Base-by-base conservation (phyloP, 2,888 invertebrate species). In the Stenolophus ochropezus region DNA sequence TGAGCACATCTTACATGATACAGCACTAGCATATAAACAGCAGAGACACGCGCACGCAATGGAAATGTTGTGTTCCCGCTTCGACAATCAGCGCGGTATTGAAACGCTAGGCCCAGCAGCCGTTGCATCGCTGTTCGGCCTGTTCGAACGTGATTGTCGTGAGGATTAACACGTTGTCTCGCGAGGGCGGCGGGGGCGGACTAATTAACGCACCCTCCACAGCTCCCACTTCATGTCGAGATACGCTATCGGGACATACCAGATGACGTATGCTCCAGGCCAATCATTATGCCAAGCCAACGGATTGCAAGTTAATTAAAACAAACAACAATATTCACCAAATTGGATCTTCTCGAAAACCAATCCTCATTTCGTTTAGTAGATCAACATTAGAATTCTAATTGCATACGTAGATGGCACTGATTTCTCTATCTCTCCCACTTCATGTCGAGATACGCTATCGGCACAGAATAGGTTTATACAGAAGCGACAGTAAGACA, bases 1-100 rank as follows among this genome's bases (percentile, higher is more conserved):
- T 69, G 27, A 11, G 16, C 65, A 18, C 65, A 33, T 69, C 65
- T 69, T 69, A 69, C 65, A 69, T 69, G 65, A 33, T 69, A 69
- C 65, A 69, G 65, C 65, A 69, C 65, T 69, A 69, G 65, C 65
- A 69, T 69, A 69, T 69, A 69, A 33, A 69, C 65, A 61, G 61
- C 27, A 16, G 16, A 1, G 65, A 69, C 65, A 69, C 33, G 33
- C 65, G 33, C 18, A 69, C 73, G 73, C 73, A 73, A 73, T 73
- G 73, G 73, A 73, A 73, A 73, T 73, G 49, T 73, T 73, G 73
- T 73, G 73, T 73, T 69, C 65, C 33, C 33, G 33, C 33, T 33
- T 33, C 33, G 73, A 49, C 49, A 73, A 73, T 73, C 73, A 73
- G 25, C 73, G 49, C 16, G 49, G 73, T 73, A 73, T 73, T 73